Base-by-base conservation (phyloP, 2,888 invertebrate genomes). In the Pollenia griseotomentosa region DNA sequence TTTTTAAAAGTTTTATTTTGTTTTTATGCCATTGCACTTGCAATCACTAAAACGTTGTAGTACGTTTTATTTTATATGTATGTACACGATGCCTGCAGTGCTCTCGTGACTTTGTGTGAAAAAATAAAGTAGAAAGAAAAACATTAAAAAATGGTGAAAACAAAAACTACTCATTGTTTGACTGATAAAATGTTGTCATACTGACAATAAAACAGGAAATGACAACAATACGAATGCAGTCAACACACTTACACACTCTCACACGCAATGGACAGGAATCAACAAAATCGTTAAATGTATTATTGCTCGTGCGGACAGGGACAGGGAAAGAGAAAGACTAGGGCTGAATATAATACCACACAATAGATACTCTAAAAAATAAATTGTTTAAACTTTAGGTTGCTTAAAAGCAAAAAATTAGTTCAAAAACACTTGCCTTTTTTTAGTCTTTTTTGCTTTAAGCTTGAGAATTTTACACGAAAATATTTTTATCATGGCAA, bases 131-230 rank as follows among this genome's bases (percentile, higher is more conserved):
- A 46, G 23, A 23, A 57, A 55, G 19, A 71, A 55, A 6, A 42
- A 71, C 6, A 53, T 48, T 46, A 77, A 46, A 19, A 71, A 55
- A 23, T 70, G 44, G 14, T 8, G 40, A 55, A 80, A 71, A 53
- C 16, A 80, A 53, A 23, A 75, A 75, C 59, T 57, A 70, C 40
- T 70, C 33, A 19, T 33, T 65, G 63, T 83, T 78, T 71, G 61
- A 77, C 82, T 74, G 82, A 74, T 82, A 82, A 78, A 83, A 74
- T 74, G 86, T 74, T 82, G 82, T 82, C 81, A 61, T 40, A 66
- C 59, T 85, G 77, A 78, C 61, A 71, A 57, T 40, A 79, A 74
- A 73, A 75, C n/a, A 59, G 33, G 48, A 59, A 73, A 73, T 63
- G 19, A 53, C 14, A 40, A 44, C 40, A 2, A 55, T 16, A 73